phyloP scores from a whole-genome alignment of 2,113 vertebrate species.

The Pteropus alecto region DNA sequence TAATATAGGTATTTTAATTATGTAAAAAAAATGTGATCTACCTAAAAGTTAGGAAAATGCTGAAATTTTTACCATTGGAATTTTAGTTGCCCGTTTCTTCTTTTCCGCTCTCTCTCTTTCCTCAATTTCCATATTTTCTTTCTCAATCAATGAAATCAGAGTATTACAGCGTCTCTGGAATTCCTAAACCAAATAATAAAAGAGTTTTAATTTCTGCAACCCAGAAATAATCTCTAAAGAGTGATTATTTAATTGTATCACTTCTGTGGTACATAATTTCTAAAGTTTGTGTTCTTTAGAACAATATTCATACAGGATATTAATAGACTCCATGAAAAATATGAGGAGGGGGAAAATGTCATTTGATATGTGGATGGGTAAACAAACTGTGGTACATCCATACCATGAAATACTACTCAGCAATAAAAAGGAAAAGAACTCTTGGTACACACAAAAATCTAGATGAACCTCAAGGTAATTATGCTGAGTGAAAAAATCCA shows the following conservation, averaged over 20 bases:
- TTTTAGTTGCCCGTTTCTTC: constrained; percentile 90
- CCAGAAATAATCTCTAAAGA: constrained; percentile 27
- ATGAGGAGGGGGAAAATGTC: not conserved
- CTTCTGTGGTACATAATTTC: not conserved
- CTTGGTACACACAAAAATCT: not conserved
- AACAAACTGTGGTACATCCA: not conserved
- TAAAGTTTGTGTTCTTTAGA: constrained; percentile 39
- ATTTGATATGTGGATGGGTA: not conserved
- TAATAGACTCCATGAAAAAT: not conserved
- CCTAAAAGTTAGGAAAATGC: constrained; percentile 79
- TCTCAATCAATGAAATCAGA: constrained; percentile 93
- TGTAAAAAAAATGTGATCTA: constrained; percentile 74
- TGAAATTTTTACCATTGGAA: constrained; percentile 84
- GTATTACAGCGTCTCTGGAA: constrained; percentile 94
- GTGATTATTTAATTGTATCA: constrained; percentile 2
- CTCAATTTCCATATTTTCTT: constrained; percentile 94
- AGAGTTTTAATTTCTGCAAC: constrained; percentile 54
- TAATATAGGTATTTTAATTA: constrained; percentile 68
- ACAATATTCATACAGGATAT: not conserved
- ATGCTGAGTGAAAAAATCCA: not conserved
- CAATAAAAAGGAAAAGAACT: constrained; percentile 12
- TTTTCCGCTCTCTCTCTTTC: constrained; percentile 93
- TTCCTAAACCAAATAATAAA: constrained; percentile 83
- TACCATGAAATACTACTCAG: not conserved
- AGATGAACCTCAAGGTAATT: constrained; percentile 1